Base-by-base conservation (phyloP, 2,888 invertebrate species). In the Phania funesta region DNA sequence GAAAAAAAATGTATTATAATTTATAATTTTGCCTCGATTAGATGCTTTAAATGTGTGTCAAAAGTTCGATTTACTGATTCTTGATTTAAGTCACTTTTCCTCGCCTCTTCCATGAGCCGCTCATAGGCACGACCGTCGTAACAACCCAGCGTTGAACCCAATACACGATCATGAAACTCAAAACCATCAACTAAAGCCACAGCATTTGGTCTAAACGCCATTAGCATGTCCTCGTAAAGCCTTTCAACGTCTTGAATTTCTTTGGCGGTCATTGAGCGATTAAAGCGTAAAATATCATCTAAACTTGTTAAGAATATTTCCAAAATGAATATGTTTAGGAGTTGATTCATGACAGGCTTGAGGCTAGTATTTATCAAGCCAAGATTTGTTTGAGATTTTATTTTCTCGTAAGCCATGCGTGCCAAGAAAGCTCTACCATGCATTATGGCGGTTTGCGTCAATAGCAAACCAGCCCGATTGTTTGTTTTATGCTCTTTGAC, bases 101-200 rank as follows among this genome's bases (percentile, higher is more conserved):
- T 92, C 0, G 96, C 96, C 86, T 95, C 96, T 68, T 93, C 94
- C 91, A 94, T 95, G 13, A 96, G 92, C 3, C 96, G 93, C 89
- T 96, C 95, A 90, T 97, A 97, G 46, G 96, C 96, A 81, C 95
- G 94, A 0, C 97, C 97, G 90, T 97, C 96, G 90, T 94, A 95
- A 3, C 95, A 93, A 5, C 97, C 97, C 18, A 97, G 90, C 0
- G 95, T 93, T 0, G 96, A 96, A 52, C 93, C 93, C 1, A 97
- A 91, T 70, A 96, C 93, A 88, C 95, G 95, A 88, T 97, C 97
- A 22, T 94, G 92, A 52, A 96, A 93, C 88, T 98, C 98, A 90
- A 98, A 99, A 11, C 96, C 94, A 91, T 99, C 98, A 0, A 98
- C 98, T 11, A 99, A 92, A 0, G 95, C 95, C 0, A 99, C 95